These are phyloP conservation scores for Eupsilia transversa DNA, from an alignment of 2,888 invertebrate species.

Conservation along the genomic window DNA sequence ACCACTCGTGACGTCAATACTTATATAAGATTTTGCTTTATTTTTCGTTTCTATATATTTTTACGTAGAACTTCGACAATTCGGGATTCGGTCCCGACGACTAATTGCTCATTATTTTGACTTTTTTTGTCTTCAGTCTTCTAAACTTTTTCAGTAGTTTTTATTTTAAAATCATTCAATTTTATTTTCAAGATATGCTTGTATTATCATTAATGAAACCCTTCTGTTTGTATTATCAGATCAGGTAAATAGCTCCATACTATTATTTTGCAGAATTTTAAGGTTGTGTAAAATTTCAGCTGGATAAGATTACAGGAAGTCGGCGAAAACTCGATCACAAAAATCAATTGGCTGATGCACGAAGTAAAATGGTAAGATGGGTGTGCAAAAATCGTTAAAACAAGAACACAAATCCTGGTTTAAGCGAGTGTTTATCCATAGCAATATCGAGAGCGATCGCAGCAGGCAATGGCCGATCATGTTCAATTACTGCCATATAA, in stretches of 20 bases:
- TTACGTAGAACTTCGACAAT: conserved; percentile 37
- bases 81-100: conserved; percentile 25
- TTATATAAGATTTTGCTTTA: conserved; percentile 58
- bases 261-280: neutral
- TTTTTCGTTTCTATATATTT: conserved; percentile 52
- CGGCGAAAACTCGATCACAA: neutral
- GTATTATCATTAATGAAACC: neutral
- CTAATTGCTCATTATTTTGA: conserved; percentile 63
- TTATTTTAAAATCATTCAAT: neutral
- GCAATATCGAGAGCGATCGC: conserved; percentile 10
- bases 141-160: neutral
- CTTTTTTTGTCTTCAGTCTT: neutral
- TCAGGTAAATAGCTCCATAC: neutral
- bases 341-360: neutral
- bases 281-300: neutral
- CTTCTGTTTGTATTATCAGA: neutral
- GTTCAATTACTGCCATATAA: conserved; percentile 56
- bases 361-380: neutral
- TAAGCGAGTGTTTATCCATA: conserved; percentile 14
- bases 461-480: conserved; percentile 36
- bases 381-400: neutral
- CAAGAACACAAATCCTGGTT: neutral
- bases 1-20: conserved; percentile 63
- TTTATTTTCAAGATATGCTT: neutral
- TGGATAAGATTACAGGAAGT: neutral